phyloP scores from a whole-genome alignment of 2,888 invertebrate genomes.

The Cyclophora albipunctata region DNA sequence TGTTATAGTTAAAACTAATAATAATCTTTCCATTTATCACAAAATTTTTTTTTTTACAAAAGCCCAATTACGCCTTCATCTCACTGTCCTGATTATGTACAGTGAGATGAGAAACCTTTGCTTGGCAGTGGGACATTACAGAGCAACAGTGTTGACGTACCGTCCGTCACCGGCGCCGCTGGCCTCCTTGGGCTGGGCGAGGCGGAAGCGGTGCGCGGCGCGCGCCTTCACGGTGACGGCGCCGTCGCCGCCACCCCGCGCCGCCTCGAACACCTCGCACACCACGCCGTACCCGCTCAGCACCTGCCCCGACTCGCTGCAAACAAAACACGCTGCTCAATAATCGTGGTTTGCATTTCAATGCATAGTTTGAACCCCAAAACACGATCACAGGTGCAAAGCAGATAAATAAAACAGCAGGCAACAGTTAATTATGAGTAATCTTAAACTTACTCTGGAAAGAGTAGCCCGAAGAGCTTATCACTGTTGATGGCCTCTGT shows the following conservation, averaged over 20 bases:
- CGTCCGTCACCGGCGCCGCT: constrained; percentile 1
- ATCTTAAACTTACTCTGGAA: constrained; percentile 43
- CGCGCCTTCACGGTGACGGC: constrained; percentile 50
- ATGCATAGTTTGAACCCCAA: not conserved
- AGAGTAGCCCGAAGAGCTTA: constrained; percentile 58
- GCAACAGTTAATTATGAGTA: not conserved
- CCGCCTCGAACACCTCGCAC: constrained; percentile 61
- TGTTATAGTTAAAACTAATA: too few species aligned
- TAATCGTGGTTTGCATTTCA: too few species aligned
- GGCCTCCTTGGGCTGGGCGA: constrained; percentile 26
- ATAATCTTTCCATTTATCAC: too few species aligned
- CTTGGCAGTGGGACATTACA: constrained; percentile 21
- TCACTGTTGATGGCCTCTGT: constrained; percentile 33
- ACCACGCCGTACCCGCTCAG: constrained; percentile 60
- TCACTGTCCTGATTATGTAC: not conserved
- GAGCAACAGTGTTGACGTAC: constrained; percentile 14
- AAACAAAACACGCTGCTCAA: not conserved
- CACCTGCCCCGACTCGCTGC: constrained; percentile 40
- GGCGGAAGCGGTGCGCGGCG: constrained; percentile 52
- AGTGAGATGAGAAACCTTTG: not conserved
- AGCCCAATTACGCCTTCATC: too few species aligned
- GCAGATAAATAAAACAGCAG: too few species aligned
- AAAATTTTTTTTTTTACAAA: too few species aligned
- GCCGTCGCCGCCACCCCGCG: constrained; percentile 18
- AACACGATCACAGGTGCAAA: not conserved